Evolutionary conservation across 2,797 vertebrate species (phyloP), one percentile per base, ranked within the genome.

Genomic region (Scomberomorus guttatus): DNA sequence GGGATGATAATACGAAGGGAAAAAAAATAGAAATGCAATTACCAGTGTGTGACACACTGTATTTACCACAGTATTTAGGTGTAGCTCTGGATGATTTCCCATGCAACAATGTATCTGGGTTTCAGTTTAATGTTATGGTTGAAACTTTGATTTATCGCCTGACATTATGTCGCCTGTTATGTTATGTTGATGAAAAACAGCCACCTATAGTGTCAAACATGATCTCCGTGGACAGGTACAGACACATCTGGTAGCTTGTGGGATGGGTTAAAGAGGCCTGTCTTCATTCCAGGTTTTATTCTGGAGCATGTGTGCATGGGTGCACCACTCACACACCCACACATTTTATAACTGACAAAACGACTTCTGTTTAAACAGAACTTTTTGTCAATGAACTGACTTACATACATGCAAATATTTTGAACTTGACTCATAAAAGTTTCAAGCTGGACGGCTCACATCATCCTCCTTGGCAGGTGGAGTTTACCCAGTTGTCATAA

Each of bases 171-270:
- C n/a, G n/a, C n/a, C n/a, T n/a, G n/a, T n/a, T n/a, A n/a, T n/a
- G n/a, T n/a, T n/a, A n/a, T n/a, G n/a, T n/a, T n/a, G n/a, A n/a
- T n/a, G n/a, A 72, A 87, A 81, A 83, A 71, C 37, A 76, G 22
- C 58, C 81, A 75, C 75, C 54, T 75, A 56, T 15, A 55, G 55
- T 70, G 56, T 3, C 22, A 63, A 67, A 52, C 39, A 69, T 25
- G 82, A 89, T 83, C 11, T 48, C 55, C 46, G 17, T 72, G 58
- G 79, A 84, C 90, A 84, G 64, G 91, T 88, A 75, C 71, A 77
- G 86, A 81, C 88, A 91, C 66, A 83, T 88, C 77, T 32, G 34
- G 59, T 24, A 60, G 78, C 60, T 72, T 39, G 6, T 68, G 55
- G 75, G 85, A 75, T 25, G 50, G 79, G 63, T 79, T 66, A 62